Evolutionary conservation across 2,113 vertebrate genomes (phyloP).

Genomic region (Petroica traversi): DNA sequence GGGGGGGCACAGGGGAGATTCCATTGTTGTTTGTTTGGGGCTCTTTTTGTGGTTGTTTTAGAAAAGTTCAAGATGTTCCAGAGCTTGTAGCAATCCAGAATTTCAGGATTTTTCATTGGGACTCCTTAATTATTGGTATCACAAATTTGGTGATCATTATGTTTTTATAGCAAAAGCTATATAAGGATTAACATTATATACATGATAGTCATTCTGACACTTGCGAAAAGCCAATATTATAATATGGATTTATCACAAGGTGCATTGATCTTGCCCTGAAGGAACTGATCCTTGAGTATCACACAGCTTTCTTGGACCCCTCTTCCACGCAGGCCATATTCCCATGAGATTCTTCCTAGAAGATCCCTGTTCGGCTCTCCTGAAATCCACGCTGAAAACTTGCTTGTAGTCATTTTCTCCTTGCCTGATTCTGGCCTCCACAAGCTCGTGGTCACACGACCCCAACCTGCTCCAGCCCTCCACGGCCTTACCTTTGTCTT

Average conservation of each 20-base stretch:
- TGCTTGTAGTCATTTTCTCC: not conserved
- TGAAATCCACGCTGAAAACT: not conserved
- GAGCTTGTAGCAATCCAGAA: not conserved
- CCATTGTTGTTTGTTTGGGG: too few species aligned
- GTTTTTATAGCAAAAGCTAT: too few species aligned
- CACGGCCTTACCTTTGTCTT: not conserved
- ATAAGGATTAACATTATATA: too few species aligned
- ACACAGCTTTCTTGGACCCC: not conserved
- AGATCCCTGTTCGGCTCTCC: not conserved
- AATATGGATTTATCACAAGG: too few species aligned
- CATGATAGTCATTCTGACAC: not conserved
- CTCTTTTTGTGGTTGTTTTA: not conserved
- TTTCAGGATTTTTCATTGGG: not conserved
- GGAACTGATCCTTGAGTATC: not conserved
- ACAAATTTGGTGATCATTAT: not conserved
- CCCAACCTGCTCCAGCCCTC: not conserved
- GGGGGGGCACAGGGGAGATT: fast-evolving
- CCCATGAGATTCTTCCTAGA: not conserved
- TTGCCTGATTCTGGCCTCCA: not conserved
- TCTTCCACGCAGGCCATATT: not conserved
- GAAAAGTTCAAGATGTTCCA: not conserved
- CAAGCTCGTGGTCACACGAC: not conserved
- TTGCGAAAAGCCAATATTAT: too few species aligned
- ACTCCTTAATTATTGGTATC: not conserved
- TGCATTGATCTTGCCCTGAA: not conserved